These are phyloP conservation scores for Eilema depressum DNA, from an alignment of 2,888 invertebrate species.

Conservation along the genomic window DNA sequence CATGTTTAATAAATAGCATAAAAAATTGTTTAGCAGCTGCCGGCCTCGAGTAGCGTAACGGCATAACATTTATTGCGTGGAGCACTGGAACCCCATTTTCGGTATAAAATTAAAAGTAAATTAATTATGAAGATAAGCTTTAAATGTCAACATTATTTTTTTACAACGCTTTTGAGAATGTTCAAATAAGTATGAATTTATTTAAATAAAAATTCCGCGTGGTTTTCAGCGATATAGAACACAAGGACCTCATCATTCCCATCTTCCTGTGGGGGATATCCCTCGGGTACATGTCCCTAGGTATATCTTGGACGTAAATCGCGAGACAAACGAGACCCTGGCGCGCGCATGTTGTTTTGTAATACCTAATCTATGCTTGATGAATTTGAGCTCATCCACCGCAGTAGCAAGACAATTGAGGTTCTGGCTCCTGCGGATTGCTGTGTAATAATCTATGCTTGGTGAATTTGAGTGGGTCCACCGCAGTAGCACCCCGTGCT, in stretches of 20 bases:
- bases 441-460: no score
- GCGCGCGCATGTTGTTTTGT: no score
- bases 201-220: not conserved
- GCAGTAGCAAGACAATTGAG: no score
- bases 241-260: not conserved
- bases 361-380: no score
- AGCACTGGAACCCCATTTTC: not conserved
- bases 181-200: not conserved
- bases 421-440: no score
- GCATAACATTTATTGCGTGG: not conserved
- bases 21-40: slow-evolving; percentile 1
- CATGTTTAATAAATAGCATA: not conserved
- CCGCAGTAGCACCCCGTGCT: no score
- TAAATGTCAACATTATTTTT: not conserved
- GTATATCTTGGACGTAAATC: no score
- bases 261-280: no score
- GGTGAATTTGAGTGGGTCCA: no score
- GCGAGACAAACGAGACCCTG: no score
- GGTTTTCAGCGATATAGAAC: not conserved
- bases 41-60: slow-evolving; percentile 1
- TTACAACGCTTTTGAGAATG: not conserved
- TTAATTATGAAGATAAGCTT: not conserved
- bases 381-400: no score
- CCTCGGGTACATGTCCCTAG: no score
- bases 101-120: not conserved